Evolutionary conservation across 2,797 vertebrate genomes (phyloP).

Genomic region (Notolepis coatsorum): DNA sequence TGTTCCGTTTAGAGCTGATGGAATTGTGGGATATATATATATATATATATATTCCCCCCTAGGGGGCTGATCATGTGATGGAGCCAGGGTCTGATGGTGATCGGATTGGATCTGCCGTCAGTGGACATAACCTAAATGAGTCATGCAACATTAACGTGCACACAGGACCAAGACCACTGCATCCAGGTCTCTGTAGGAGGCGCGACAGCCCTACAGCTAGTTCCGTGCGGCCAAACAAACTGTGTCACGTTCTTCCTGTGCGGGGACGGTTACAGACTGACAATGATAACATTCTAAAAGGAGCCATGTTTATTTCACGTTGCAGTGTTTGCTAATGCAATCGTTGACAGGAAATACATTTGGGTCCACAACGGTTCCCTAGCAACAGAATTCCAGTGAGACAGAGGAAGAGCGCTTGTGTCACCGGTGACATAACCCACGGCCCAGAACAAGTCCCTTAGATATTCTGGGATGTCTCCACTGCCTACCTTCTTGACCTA

Average conservation of each 20-base stretch:
- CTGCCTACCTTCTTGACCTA: constrained; percentile 38
- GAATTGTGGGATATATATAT: not conserved
- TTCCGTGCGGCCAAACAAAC: too few relatives aligned
- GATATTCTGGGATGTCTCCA: constrained; percentile 28
- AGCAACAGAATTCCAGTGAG: too few relatives aligned
- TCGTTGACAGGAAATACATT: too few relatives aligned
- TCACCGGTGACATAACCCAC: constrained; percentile 13
- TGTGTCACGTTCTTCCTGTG: too few relatives aligned
- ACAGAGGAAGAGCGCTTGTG: not conserved
- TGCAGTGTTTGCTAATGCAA: too few relatives aligned
- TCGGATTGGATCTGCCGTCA: not conserved
- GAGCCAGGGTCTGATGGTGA: not conserved
- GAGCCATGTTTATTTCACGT: too few relatives aligned
- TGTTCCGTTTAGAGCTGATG: not conserved
- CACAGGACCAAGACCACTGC: not conserved
- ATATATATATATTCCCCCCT: too few relatives aligned
- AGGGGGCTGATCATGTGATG: not conserved
- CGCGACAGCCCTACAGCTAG: too few relatives aligned
- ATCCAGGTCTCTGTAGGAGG: not conserved
- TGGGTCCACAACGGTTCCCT: too few relatives aligned
- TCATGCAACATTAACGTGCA: not conserved
- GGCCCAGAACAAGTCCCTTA: constrained; percentile 15
- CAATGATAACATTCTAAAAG: too few relatives aligned
- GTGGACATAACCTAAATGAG: constrained; percentile 1
- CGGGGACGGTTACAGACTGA: too few relatives aligned